Conservation (phyloP, 2,113 vertebrate genomes). For the Sisor rabdophorus region DNA sequence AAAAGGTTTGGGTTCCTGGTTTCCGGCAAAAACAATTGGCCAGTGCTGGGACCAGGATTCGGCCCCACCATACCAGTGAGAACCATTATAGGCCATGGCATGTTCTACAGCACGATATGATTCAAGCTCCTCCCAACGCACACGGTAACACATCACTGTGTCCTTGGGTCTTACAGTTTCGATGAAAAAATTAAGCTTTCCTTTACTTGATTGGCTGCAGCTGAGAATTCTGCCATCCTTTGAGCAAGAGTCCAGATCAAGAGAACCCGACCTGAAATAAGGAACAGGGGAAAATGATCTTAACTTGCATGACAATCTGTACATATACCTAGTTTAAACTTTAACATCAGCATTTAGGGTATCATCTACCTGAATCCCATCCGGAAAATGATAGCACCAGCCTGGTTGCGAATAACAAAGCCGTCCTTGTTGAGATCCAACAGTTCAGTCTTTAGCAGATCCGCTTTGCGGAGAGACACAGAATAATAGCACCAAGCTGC, state of each 20-base stretch:
- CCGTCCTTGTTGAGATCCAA: constrained; percentile 81
- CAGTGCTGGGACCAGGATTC: constrained; percentile 87
- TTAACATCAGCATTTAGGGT: background rate
- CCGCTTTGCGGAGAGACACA: constrained; percentile 77
- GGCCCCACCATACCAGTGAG: constrained; percentile 90
- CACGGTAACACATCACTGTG: constrained; percentile 90
- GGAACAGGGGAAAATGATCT: background rate
- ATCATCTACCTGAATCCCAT: constrained; percentile 78
- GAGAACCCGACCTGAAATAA: constrained; percentile 69
- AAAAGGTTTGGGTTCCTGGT: constrained; percentile 83
- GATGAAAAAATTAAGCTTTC: constrained; percentile 88
- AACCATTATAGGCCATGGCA: constrained; percentile 84
- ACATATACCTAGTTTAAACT: background rate
- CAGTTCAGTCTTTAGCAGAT: constrained; percentile 75
- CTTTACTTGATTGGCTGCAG: constrained; percentile 74
- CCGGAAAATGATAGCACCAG: constrained; percentile 76
- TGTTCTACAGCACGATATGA: constrained; percentile 75
- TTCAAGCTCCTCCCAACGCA: constrained; percentile 87
- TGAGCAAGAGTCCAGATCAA: constrained; percentile 88
- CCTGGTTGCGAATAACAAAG: constrained; percentile 83
- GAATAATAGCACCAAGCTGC: constrained; percentile 90
- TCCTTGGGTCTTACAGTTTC: constrained; percentile 82
- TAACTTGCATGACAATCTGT: background rate
- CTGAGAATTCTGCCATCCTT: constrained; percentile 76
- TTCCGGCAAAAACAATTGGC: constrained; percentile 82